These are phyloP conservation scores for Chirona hameri DNA, from an alignment of 2,888 invertebrate species.

Conservation along the genomic window DNA sequence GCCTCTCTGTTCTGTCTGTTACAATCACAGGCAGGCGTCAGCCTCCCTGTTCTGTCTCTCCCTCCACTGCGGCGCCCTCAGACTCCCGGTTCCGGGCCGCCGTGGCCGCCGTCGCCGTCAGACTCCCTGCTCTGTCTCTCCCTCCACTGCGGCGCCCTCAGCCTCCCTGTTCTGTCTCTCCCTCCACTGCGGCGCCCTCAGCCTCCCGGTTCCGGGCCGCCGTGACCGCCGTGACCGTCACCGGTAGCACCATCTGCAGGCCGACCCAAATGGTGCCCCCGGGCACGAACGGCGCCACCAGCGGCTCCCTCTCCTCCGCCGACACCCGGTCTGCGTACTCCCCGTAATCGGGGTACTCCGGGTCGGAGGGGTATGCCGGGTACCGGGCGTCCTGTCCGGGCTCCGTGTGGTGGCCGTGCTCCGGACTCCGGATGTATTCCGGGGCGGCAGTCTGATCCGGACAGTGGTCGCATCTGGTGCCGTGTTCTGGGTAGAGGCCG, in stretches of 20 bases:
- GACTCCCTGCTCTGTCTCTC: too few relatives aligned
- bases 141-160: too few relatives aligned
- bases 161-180: too few relatives aligned
- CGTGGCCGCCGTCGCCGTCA: not conserved
- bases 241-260: not conserved
- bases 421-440: too few relatives aligned
- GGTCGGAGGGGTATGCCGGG: not conserved
- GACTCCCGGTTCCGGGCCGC: not conserved
- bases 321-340: not conserved
- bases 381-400: not conserved
- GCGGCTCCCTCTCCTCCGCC: not conserved
- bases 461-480: too few relatives aligned
- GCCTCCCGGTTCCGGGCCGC: not conserved
- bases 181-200: not conserved
- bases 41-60: too few relatives aligned
- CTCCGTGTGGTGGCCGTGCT: too few relatives aligned
- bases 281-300: not conserved
- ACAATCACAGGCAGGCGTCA: too few relatives aligned
- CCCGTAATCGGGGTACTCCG: not conserved
- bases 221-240: not conserved
- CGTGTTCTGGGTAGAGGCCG: too few relatives aligned
- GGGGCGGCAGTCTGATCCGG: too few relatives aligned
- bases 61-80: not conserved
- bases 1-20: too few relatives aligned
- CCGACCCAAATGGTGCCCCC: not conserved